Base-by-base conservation (phyloP, 2,113 vertebrate species). In the Alethe diademata region DNA sequence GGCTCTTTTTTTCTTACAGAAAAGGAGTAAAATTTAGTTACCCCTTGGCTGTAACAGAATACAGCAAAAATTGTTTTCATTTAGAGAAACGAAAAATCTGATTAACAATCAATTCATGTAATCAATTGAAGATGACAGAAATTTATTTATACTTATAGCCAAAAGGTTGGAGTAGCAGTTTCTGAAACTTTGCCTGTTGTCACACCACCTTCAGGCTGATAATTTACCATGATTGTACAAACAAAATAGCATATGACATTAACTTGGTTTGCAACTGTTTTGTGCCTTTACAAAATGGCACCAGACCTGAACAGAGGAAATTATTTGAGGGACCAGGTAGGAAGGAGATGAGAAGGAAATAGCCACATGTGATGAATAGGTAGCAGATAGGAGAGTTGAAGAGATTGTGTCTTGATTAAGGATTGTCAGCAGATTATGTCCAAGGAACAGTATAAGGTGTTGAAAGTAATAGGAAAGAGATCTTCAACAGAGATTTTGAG, bases 321-420 rank as follows among this genome's bases (percentile, higher is more conserved):
- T 66, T 50, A 14, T 60, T 48, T 69, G 70, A 92, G 43, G 31
- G 31, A 50, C 11, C 14, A 58, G 6, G 20, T 54, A 83, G 53
- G 62, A 91, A 54, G 62, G 29, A 54, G 54, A 90, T 79, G 62
- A 93, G 50, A 76, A 90, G 38, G 75, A 88, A 90, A 61, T 73
- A 79, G 58, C 14, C 23, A 7, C 71, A 28, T 58, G 42, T 58
- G 67, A 90, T 76, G 73, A 93, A 92, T 14, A 92, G 33, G 33
- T 81, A 78, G 33, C 25, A 22, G 28, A 12, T 72, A 70, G 42
- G 26, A 88, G 29, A 92, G 4, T 6, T 90, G 71, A 94, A 69
- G 48, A 93, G 58, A 95, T 76, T 86, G n/a, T 85, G 62, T 88
- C 54, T 81, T 95, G 93, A 94, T 92, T 86, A 92, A 92, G 42